phyloP scores from a whole-genome alignment of 2,113 vertebrate species.

The Parotia lawesii region DNA sequence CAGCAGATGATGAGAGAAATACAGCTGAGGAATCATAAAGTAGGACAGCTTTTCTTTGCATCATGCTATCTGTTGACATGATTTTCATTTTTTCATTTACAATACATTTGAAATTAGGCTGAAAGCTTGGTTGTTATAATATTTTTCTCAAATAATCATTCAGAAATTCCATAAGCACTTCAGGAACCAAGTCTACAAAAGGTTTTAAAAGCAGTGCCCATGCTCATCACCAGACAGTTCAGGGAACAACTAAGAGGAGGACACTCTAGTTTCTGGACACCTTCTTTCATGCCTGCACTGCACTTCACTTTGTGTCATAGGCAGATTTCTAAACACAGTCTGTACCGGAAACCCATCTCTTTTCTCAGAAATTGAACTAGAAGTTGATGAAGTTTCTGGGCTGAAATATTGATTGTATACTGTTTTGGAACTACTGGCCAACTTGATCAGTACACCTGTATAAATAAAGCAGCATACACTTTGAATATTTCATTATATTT shows the following conservation, averaged over 20 bases:
- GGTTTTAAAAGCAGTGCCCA: background rate
- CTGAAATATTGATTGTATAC: background rate
- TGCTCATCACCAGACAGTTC: background rate
- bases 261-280: background rate
- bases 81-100: background rate
- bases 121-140: background rate
- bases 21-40: background rate
- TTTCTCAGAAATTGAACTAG: background rate
- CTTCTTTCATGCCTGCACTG: background rate
- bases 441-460: background rate
- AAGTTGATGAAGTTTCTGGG: background rate
- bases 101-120: background rate
- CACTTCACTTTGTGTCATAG: background rate
- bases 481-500: constrained; percentile 22
- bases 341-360: background rate
- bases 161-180: background rate
- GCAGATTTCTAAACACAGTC: background rate
- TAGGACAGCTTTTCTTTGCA: background rate
- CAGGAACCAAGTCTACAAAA: background rate
- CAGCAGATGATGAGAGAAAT: background rate
- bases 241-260: background rate
- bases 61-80: background rate
- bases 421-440: background rate
- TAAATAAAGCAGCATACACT: background rate
- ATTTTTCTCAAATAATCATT: background rate